Evolutionary conservation across 2,113 vertebrate species (phyloP).

Genomic region (Camelus dromedarius): DNA sequence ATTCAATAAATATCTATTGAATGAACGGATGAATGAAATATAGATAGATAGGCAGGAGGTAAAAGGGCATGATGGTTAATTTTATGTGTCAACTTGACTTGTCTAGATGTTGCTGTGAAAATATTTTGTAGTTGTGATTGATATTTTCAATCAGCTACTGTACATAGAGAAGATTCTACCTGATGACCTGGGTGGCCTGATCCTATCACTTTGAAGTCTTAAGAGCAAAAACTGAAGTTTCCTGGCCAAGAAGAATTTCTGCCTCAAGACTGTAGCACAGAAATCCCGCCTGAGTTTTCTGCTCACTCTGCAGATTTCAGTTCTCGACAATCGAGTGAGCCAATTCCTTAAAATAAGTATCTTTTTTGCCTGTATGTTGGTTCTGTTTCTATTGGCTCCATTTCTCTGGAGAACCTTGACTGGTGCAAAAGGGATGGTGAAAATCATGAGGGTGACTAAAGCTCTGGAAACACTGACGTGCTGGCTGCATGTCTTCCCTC

Average conservation of each 20-base stretch:
- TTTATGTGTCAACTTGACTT: background rate
- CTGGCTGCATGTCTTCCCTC: background rate
- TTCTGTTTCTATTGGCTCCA: background rate
- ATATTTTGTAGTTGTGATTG: background rate
- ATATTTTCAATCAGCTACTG: background rate
- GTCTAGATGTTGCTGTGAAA: background rate
- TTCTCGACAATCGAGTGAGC: background rate
- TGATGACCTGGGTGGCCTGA: background rate
- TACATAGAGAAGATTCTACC: background rate
- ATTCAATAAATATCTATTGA: background rate
- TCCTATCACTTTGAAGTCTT: background rate
- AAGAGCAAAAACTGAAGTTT: background rate
- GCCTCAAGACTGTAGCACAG: background rate
- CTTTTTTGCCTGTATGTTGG: background rate
- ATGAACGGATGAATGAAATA: background rate
- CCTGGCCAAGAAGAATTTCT: background rate
- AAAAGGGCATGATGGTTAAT: background rate
- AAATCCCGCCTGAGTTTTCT: background rate
- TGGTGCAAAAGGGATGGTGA: background rate
- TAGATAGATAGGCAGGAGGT: background rate
- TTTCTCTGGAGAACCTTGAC: slow-evolving; percentile 5
- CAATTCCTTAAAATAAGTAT: slow-evolving; percentile 24
- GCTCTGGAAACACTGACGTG: background rate
- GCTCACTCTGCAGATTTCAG: background rate
- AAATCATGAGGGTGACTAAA: background rate